phyloP scores from a whole-genome alignment of 2,888 invertebrate genomes.

The Hartigia nigra region DNA sequence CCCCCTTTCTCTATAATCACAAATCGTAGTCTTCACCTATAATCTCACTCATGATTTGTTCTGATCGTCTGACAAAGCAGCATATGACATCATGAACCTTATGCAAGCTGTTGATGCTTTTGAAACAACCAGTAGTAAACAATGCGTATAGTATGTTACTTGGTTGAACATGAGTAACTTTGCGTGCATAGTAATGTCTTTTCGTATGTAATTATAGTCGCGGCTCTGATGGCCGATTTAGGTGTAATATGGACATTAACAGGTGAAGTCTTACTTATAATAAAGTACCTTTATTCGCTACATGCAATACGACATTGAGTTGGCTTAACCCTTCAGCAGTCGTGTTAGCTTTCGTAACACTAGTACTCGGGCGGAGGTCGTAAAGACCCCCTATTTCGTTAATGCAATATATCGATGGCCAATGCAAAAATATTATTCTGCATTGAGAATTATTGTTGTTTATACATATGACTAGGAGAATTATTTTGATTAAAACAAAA shows the following conservation, averaged over 20 bases:
- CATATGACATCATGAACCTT: not conserved
- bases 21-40: not conserved
- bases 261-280: not conserved
- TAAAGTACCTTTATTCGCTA: not conserved
- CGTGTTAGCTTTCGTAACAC: too few relatives aligned
- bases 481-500: too few relatives aligned
- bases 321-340: too few relatives aligned
- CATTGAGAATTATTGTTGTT: too few relatives aligned
- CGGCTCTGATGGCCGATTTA: not conserved
- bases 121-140: not conserved
- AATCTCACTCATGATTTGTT: not conserved
- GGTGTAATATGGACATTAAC: not conserved
- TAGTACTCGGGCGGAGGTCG: too few relatives aligned
- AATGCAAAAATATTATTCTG: too few relatives aligned
- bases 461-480: too few relatives aligned
- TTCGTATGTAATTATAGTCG: not conserved
- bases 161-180: not conserved
- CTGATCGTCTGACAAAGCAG: not conserved
- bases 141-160: not conserved
- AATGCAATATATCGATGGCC: too few relatives aligned
- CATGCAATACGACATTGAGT: not conserved
- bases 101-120: not conserved
- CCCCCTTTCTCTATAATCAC: not conserved
- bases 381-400: too few relatives aligned
- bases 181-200: not conserved